Evolutionary conservation across 2,888 invertebrate species (phyloP).

Genomic region (Drosophila pseudotakahashii): DNA sequence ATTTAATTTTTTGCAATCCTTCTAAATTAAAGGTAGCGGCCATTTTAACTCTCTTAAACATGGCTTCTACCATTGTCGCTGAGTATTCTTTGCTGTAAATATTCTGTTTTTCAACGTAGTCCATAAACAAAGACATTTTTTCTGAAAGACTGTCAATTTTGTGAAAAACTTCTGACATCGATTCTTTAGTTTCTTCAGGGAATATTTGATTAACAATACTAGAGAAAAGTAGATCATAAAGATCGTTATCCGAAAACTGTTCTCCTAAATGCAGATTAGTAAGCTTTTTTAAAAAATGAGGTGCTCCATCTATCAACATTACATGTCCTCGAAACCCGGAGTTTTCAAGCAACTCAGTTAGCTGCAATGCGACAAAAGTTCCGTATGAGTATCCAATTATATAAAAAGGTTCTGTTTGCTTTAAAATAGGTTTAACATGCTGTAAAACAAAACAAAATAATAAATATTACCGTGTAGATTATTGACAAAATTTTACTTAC

Average conservation of each 20-base stretch:
- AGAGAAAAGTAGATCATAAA: slow-evolving; percentile 79
- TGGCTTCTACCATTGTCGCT: slow-evolving; percentile 82
- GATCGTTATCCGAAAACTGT: slow-evolving; percentile 72
- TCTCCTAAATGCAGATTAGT: slow-evolving; percentile 76
- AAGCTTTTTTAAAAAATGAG: slow-evolving; percentile 87
- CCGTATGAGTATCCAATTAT: slow-evolving; percentile 96
- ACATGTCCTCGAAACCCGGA: slow-evolving; percentile 88
- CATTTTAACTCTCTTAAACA: slow-evolving; percentile 86
- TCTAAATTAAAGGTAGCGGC: slow-evolving; percentile 85
- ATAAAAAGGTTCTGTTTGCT: slow-evolving; percentile 87
- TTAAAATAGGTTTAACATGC: slow-evolving; percentile 87
- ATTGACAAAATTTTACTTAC: slow-evolving; percentile 54
- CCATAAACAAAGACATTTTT: slow-evolving; percentile 85
- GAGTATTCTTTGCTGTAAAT: slow-evolving; percentile 84
- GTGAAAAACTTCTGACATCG: slow-evolving; percentile 83
- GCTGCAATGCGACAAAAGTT: slow-evolving; percentile 90
- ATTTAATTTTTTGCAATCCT: slow-evolving; percentile 83
- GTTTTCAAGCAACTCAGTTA: slow-evolving; percentile 89
- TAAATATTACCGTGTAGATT: neutral
- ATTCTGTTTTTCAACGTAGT: slow-evolving; percentile 83
- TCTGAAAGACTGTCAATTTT: slow-evolving; percentile 86
- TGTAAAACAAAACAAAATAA: slow-evolving; percentile 77
- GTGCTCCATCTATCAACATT: slow-evolving; percentile 93
- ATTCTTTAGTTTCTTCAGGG: slow-evolving; percentile 80
- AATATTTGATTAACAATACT: slow-evolving; percentile 79